These are phyloP conservation scores for Hirudo medicinalis DNA, from an alignment of 1,140 invertebrate genomes.

Conservation along the genomic window DNA sequence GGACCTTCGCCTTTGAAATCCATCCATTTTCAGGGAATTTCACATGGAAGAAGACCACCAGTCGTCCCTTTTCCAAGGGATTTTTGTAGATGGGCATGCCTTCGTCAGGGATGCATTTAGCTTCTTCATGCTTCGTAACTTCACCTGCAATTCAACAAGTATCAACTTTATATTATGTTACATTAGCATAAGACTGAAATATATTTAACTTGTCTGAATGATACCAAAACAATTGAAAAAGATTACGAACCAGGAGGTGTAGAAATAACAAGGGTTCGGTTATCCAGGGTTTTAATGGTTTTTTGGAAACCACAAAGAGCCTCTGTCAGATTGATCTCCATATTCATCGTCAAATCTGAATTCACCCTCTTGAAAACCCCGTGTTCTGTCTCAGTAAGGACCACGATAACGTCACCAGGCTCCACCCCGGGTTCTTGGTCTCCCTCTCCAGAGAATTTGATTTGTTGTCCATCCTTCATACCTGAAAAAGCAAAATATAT, in stretches of 20 bases:
- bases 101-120: slow-evolving; percentile 79
- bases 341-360: slow-evolving; percentile 72
- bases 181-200: no score
- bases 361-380: slow-evolving; percentile 59
- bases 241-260: slow-evolving; percentile 56
- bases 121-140: slow-evolving; percentile 69
- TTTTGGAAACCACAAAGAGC: slow-evolving; percentile 91
- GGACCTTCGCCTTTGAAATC: slow-evolving; percentile 58
- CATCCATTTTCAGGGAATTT: slow-evolving; percentile 67
- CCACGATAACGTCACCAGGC: slow-evolving; percentile 86
- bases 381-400: slow-evolving; percentile 90
- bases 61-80: slow-evolving; percentile 83
- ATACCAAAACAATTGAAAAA: no score
- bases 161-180: slow-evolving; percentile 14
- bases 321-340: slow-evolving; percentile 69
- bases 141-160: slow-evolving; percentile 48
- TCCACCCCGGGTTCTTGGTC: slow-evolving; percentile 86
- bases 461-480: slow-evolving; percentile 92
- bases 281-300: slow-evolving; percentile 78
- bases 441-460: slow-evolving; percentile 83
- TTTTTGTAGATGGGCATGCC: slow-evolving; percentile 95
- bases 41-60: slow-evolving; percentile 83
- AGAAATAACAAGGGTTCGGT: slow-evolving; percentile 71
- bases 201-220: no score
- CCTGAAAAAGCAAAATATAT: no score